Base-by-base conservation (phyloP, 1,140 invertebrate species). In the Formica selysi region DNA sequence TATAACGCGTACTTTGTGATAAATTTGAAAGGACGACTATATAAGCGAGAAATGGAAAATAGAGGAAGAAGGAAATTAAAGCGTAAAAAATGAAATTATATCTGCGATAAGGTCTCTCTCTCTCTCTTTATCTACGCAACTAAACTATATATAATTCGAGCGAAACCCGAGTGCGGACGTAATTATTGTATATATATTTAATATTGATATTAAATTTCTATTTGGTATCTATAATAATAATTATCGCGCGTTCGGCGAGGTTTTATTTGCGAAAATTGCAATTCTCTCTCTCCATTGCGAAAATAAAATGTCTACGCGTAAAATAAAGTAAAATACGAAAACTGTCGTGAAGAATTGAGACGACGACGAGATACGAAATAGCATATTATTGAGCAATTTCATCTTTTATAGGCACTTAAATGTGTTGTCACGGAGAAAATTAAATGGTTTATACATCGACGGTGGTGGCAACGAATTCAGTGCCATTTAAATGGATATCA, bases 141-240 rank as follows among this genome's bases (percentile, higher is more conserved):
- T 71, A 71, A 81, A 7, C 67, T 6, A n/a, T 61, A 26, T 36
- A 36, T 62, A 61, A 74, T 62, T 73, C 19, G 38, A 61, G n/a
- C 54, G 38, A 32, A 38, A 71, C 36, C 26, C 26, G 68, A 13
- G 22, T 32, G 26, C n/a, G 54, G 29, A 59, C 13, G 68, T 26
- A 83, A 83, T 83, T 83, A 83, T 74, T 61, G 68, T 74, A 11
- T 13, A 38, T 5, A 29, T 29, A 29, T 29, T 29, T 29, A 29
- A 29, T 29, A 29, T 29, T 29, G 32, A 83, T 74, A 83, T 83
- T 83, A 48, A 83, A 83, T 83, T 74, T 41, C 57, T 83, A 73
- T 3, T 68, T 19, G 7, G 54, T 74, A 83, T 73, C 68, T 74
- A 83, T 74, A 83, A 61, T 83, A 74, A 74, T 83, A 61, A 61